Conservation (phyloP, 2,888 invertebrate genomes). For the Crepidodera aurea region DNA sequence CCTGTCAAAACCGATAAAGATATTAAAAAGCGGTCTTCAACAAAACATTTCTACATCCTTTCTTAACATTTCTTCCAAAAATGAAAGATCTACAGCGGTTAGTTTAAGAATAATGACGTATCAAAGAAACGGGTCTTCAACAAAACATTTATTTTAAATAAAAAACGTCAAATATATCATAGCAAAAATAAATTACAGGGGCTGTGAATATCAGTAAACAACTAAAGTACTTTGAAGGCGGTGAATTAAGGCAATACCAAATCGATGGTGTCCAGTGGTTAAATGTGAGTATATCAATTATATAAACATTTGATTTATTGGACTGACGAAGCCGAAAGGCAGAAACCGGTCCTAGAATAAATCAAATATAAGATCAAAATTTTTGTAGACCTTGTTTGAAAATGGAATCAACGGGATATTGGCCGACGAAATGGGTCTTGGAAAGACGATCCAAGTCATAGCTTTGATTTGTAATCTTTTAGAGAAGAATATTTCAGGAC, state of each 20-base stretch:
- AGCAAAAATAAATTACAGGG: too few relatives aligned
- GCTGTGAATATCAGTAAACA: conserved; percentile 34
- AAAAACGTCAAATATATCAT: too few relatives aligned
- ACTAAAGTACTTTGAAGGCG: conserved; percentile 53
- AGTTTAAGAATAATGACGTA: too few relatives aligned
- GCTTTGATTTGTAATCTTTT: conserved; percentile 86
- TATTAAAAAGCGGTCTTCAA: too few relatives aligned
- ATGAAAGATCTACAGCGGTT: too few relatives aligned
- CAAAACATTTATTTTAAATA: too few relatives aligned
- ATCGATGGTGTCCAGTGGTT: conserved; percentile 74
- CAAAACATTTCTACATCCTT: too few relatives aligned
- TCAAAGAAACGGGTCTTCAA: too few relatives aligned
- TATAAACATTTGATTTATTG: not conserved
- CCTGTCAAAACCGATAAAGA: too few relatives aligned
- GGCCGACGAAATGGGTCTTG: conserved; percentile 96
- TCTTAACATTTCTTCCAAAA: too few relatives aligned
- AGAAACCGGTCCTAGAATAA: too few relatives aligned
- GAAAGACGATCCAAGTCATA: conserved; percentile 91
- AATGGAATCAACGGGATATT: conserved; percentile 91
- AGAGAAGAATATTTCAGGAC: conserved; percentile 65
- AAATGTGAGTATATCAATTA: conserved; percentile 58
- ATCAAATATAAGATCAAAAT: not conserved
- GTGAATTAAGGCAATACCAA: conserved; percentile 69
- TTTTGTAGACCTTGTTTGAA: conserved; percentile 56
- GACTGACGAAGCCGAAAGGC: too few relatives aligned